Base-by-base conservation (phyloP, 1,140 invertebrate genomes). In the Zaprionus lachaisei region DNA sequence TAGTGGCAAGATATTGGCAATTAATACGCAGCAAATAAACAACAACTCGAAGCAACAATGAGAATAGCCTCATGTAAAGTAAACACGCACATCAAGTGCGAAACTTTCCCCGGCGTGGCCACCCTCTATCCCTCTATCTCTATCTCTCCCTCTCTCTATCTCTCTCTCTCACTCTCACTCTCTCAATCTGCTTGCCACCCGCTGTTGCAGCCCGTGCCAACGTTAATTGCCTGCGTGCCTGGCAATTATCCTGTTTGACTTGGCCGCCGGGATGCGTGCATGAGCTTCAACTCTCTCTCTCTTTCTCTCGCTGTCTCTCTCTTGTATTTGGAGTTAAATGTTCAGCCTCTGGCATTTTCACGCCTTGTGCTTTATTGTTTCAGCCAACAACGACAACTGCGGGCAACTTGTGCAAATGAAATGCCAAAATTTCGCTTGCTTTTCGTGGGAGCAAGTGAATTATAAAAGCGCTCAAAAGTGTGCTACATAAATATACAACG, bases 281-380 rank as follows among this genome's bases (percentile, higher is more conserved):
- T 69, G 66, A 22, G 54, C 47, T 47, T n/a, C n/a, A 7, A 70
- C 41, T 72, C 54, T 66, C 64, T 17, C 12, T 49, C 37, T 12
- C 54, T 14, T 28, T 31, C 20, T 26, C 20, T 26, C 11, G 5
- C 12, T 14, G 4, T 17, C 22, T 14, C 56, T 34, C 71, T 60
- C 17, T 34, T 5, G 60, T 66, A 47, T 34, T 72, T 77, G 77
- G 72, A 75, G 85, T 89, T 84, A 81, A 90, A 90, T 77, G 69
- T 68, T 62, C 28, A 28, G 70, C 86, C 85, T 65, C 22, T 55
- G 79, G 86, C 81, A 74, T 62, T 90, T 85, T 85, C 70, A 85
- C 85, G 76, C 81, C 81, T 85, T 57, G 51, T 77, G 54, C 81
- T 87, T 87, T 70, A 87, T 86, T 87, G 73, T 80, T 74, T 62